Evolutionary conservation across 2,888 invertebrate species (phyloP).

Genomic region (Pseudococcus longispinus): DNA sequence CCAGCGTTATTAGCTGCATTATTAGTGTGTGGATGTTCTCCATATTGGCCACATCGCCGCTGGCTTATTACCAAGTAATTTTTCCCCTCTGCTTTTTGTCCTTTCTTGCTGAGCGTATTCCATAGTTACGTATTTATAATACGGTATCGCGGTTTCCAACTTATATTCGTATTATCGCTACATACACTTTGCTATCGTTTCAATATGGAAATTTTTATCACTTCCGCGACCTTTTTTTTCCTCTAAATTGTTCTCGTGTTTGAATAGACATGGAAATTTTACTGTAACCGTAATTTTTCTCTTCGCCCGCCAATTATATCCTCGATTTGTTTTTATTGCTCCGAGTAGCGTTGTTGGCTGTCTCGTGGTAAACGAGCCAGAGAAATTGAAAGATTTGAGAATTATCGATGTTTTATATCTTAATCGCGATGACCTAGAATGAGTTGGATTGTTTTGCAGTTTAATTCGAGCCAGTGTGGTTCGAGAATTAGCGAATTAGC

Average conservation of each 20-base stretch:
- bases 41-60: constrained; percentile 60
- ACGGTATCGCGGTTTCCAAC: background rate
- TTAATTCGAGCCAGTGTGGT: background rate
- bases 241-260: background rate
- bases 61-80: constrained; percentile 61
- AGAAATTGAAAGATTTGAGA: background rate
- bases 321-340: background rate
- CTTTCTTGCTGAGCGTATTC: background rate
- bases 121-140: background rate
- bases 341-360: background rate
- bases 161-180: background rate
- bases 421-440: background rate
- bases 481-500: background rate
- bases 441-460: background rate
- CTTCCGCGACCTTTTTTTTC: background rate
- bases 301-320: background rate
- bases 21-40: constrained; percentile 61
- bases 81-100: background rate
- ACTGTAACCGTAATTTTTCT: background rate
- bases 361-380: background rate
- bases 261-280: background rate
- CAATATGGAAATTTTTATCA: background rate
- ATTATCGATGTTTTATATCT: background rate
- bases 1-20: constrained; percentile 61
- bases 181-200: background rate